Conservation (phyloP, 2,113 vertebrate species). For the Neotoma lepida region DNA sequence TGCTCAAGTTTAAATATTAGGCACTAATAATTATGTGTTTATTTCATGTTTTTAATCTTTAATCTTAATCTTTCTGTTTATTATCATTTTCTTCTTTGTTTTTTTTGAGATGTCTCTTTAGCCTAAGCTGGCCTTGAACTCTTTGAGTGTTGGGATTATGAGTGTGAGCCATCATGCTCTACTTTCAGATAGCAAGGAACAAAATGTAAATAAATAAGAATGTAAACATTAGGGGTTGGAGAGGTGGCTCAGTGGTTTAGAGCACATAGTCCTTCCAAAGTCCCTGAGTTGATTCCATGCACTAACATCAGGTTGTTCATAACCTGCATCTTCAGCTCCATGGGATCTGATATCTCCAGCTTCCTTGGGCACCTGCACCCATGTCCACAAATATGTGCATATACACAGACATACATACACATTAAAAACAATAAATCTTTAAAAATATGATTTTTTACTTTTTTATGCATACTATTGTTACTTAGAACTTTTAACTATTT, state of each 20-base stretch:
- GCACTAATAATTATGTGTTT: slow-evolving; percentile 30
- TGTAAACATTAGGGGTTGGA: background rate
- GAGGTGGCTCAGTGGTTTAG: background rate
- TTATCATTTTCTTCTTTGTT: background rate
- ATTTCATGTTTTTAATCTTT: slow-evolving; percentile 29
- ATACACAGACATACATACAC: background rate
- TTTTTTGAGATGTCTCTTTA: slow-evolving; percentile 14
- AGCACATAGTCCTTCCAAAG: background rate
- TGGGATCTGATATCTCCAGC: background rate
- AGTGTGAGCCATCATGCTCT: background rate
- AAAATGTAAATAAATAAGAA: background rate
- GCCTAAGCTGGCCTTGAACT: background rate
- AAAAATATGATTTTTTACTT: background rate
- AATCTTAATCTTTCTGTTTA: background rate
- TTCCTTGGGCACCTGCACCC: background rate
- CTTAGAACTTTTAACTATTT: background rate
- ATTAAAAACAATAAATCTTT: background rate
- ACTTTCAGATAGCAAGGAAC: background rate
- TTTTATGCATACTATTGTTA: background rate
- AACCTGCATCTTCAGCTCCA: background rate
- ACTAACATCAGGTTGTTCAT: background rate
- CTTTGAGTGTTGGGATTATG: background rate
- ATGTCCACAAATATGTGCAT: background rate
- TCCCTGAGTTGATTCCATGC: background rate
- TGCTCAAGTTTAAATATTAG: slow-evolving; percentile 44